Base-by-base conservation (phyloP, 2,113 vertebrate genomes). In the Anguilla japonica region DNA sequence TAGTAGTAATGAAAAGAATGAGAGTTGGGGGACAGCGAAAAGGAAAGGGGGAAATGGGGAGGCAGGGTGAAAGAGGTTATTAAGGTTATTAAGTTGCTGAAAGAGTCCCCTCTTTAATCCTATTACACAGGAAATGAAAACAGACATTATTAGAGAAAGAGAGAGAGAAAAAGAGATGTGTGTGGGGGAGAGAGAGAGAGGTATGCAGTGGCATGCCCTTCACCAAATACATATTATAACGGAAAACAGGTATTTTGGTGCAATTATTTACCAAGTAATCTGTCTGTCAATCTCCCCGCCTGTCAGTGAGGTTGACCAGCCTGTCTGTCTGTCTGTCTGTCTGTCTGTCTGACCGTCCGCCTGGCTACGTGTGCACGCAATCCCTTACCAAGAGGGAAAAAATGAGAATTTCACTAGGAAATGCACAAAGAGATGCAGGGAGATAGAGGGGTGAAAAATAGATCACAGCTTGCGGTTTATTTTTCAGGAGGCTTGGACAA, bases 51-150 rank as follows among this genome's bases (percentile, higher is more conserved):
- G 67, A 79, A 83, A 79, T 34, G 43, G 50, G 75, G 81, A 83
- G 56, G 75, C 29, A 3, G 46, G 75, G 84, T 39, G 79, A 86
- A 71, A 15, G 85, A 86, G 85, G 50, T 53, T 53, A 53, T 53
- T 53, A 53, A 53, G 82, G 85, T 81, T 82, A 86, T 86, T 86
- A 86, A 86, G 79, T 43, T 86, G 85, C 78, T 86, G 85, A 86
- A 86, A 86, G 85, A 81, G 79, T 75, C 15, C 57, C 85, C 85
- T 57, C 85, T 85, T 86, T 86, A 86, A 86, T 86, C 85, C 85
- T 82, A 81, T 86, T 86, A 86, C 79, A 81, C 79, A 86, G 85
- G 85, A 86, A 86, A 86, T 86, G 85, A 86, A 86, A 86, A 81
- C 85, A 86, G 85, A 81, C 85, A 86, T 86, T 86, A 86, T 86